Base-by-base conservation (phyloP, 2,888 invertebrate genomes). In the Metopia argyrocephala region DNA sequence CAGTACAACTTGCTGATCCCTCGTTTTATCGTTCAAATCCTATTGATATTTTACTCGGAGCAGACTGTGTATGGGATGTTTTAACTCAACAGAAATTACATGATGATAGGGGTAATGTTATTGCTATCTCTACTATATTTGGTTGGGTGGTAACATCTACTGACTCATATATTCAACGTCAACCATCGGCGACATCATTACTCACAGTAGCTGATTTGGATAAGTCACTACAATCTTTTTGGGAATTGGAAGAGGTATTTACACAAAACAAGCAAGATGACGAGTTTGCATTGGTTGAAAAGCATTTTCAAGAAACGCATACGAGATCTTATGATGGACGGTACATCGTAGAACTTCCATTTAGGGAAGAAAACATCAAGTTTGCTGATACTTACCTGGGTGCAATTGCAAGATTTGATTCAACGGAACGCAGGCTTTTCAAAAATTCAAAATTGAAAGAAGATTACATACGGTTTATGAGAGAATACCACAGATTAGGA, bases 301-400 rank as follows among this genome's bases (percentile, higher is more conserved):
- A 75, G 28, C 66, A 75, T 54, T 75, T 68, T 46, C 12, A 18
- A 3, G 7, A 31, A 5, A 74, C 66, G 1, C 38, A 74, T 38
- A n/a, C 7, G 0, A 56, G 68, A 18, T 38, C 38, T 18, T 5
- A 7, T 20, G 46, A 57, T 15, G 48, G 68, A 21, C 38, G 18
- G 23, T 69, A 69, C 21, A 28, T 69, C 7, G 64, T 64, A n/a
- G 54, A 64, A 5, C 52, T 62, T n/a, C 71, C 71, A 12, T 71
- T 71, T 45, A 38, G 21, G 12, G 52, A 68, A 21, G 4, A 31
- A 1, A 12, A 68, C 18, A 18, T 21, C 12, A 50, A 38, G 15
- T 75, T 68, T 31, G 27, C 28, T 1, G 28, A 74, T n/a, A 57
- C 73, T 5, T 48, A 45, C 21, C 18, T 64, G 18, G 75, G 75